Conservation (phyloP, 2,113 vertebrate species). For the Equus quagga region DNA sequence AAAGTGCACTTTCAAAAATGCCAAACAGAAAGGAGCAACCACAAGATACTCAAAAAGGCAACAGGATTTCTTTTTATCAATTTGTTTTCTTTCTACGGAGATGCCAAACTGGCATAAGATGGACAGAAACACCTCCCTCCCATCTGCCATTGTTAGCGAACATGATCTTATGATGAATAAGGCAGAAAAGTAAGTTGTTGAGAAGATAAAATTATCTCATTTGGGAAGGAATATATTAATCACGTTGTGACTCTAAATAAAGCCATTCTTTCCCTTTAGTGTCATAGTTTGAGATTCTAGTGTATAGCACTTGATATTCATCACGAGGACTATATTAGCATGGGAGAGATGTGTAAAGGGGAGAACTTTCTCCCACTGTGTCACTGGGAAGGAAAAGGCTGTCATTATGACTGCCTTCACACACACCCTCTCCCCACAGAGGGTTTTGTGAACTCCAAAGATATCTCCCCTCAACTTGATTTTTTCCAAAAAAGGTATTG, state of each 20-base stretch:
- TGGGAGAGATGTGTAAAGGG: not conserved
- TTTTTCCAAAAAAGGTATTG: constrained; percentile 43
- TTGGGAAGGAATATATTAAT: not conserved
- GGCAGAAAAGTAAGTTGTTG: not conserved
- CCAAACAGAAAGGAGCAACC: not conserved
- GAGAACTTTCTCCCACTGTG: not conserved
- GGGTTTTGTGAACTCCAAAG: constrained; percentile 11
- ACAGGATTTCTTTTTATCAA: not conserved
- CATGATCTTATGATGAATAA: not conserved
- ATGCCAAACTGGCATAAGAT: not conserved
- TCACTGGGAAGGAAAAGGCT: not conserved
- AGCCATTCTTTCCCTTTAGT: not conserved
- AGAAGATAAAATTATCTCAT: not conserved
- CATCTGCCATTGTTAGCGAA: not conserved
- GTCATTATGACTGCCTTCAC: not conserved
- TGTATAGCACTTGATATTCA: not conserved
- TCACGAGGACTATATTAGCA: not conserved
- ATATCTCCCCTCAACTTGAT: not conserved
- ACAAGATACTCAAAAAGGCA: not conserved
- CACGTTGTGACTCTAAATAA: not conserved
- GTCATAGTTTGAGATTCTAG: not conserved
- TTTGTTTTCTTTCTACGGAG: constrained; percentile 21
- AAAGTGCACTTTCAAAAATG: not conserved
- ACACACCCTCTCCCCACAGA: not conserved
- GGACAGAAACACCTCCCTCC: not conserved